A percentile compares a stretch with the other conserved stretches of the same genome.
Conservation (phyloP, 2,797 vertebrate species). For the Tadarida brasiliensis region DNA sequence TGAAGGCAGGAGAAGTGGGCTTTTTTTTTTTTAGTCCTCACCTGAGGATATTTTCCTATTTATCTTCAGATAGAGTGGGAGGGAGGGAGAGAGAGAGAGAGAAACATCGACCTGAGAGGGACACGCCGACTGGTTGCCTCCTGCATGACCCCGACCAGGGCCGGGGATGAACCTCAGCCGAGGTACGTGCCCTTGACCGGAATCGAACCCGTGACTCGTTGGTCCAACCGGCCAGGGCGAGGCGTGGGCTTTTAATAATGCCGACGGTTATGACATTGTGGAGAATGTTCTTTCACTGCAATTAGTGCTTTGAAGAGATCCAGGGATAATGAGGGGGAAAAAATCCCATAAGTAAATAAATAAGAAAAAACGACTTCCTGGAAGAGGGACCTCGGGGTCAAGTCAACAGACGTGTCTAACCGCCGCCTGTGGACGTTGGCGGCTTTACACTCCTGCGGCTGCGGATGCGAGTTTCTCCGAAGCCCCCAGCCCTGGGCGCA, state of each 20-base stretch:
- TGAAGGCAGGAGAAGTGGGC: not conserved
- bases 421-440: not conserved
- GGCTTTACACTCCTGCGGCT: no score
- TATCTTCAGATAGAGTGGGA: no score
- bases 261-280: accelerated
- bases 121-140: no score
- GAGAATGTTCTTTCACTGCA: not conserved
- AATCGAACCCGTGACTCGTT: no score
- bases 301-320: not conserved
- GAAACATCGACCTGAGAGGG: no score
- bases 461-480: accelerated
- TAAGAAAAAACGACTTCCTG: not conserved
- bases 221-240: no score
- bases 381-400: not conserved
- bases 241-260: accelerated
- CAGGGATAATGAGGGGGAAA: not conserved
- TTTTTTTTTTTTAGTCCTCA: no score
- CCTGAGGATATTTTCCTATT: no score
- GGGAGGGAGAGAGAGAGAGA: no score
- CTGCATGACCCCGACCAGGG: no score
- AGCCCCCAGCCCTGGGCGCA: accelerated
- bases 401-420: accelerated
- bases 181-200: no score
- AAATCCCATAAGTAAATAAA: not conserved
- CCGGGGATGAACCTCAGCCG: no score